These are phyloP conservation scores for Jordanella pulchra DNA, from an alignment of 2,797 vertebrate genomes.

Conservation along the genomic window DNA sequence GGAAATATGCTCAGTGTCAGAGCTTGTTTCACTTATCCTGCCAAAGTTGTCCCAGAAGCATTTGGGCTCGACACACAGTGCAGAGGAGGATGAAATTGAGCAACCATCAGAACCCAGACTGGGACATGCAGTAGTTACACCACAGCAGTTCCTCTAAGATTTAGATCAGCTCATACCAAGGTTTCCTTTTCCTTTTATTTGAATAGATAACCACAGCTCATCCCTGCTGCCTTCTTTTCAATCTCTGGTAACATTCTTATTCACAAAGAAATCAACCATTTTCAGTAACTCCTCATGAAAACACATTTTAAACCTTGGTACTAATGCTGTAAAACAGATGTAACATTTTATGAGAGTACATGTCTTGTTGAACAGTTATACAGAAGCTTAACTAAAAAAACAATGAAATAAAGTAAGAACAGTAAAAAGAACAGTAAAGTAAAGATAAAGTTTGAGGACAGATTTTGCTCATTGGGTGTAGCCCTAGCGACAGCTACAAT, in stretches of 20 bases:
- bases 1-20: constrained; percentile 60
- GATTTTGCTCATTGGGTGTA: not conserved
- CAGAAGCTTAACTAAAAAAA: not conserved
- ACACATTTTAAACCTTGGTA: not conserved
- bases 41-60: constrained; percentile 58
- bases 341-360: not conserved
- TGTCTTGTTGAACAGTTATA: not conserved
- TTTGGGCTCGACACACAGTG: constrained; percentile 29
- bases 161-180: constrained; percentile 26
- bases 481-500: too few relatives aligned
- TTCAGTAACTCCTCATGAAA: constrained; percentile 10
- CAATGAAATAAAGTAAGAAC: not conserved
- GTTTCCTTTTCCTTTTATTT: constrained; percentile 6
- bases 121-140: constrained; percentile 43
- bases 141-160: constrained; percentile 35
- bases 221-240: constrained; percentile 18
- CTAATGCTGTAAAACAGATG: too few relatives aligned
- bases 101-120: constrained; percentile 34
- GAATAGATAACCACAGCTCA: constrained; percentile 20
- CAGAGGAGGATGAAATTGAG: constrained; percentile 47
- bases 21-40: constrained; percentile 58
- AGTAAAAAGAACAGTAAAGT: not conserved
- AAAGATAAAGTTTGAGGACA: not conserved
- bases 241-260: constrained; percentile 9
- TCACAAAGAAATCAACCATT: constrained; percentile 27